These are phyloP conservation scores for Xenops minutus DNA, from an alignment of 2,797 vertebrate genomes.

Conservation along the genomic window DNA sequence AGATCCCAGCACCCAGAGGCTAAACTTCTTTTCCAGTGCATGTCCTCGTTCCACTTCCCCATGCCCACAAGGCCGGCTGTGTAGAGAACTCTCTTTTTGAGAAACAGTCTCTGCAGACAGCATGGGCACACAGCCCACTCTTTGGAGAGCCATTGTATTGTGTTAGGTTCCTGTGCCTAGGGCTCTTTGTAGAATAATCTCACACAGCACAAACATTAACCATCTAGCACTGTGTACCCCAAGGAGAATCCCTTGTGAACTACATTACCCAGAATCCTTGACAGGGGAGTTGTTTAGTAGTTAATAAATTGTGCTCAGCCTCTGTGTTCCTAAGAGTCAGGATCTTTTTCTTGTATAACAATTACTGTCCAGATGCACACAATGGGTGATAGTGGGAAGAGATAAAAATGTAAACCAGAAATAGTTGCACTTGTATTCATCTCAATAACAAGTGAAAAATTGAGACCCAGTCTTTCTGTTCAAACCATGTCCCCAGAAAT, in stretches of 20 bases:
- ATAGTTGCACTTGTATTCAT: background rate
- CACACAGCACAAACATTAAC: background rate
- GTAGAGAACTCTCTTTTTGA: background rate
- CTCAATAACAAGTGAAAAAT: background rate
- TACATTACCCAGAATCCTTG: constrained; percentile 3
- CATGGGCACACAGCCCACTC: background rate
- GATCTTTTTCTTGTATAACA: background rate
- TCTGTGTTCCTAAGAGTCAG: background rate
- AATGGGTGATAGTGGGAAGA: background rate
- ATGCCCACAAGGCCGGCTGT: background rate
- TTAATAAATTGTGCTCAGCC: background rate
- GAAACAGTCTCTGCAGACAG: background rate
- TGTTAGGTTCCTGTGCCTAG: background rate
- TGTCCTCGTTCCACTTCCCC: background rate
- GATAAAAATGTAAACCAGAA: background rate
- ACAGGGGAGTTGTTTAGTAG: background rate
- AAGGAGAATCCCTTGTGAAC: background rate
- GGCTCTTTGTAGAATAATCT: background rate
- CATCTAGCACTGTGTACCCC: background rate
- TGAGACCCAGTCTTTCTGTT: background rate
- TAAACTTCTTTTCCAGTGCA: background rate
- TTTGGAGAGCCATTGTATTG: background rate
- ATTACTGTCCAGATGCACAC: background rate
- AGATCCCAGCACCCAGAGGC: constrained; percentile 16
- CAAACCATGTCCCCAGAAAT: background rate